Conservation (phyloP, 1,140 invertebrate genomes). For the Chironomus striatipennis region DNA sequence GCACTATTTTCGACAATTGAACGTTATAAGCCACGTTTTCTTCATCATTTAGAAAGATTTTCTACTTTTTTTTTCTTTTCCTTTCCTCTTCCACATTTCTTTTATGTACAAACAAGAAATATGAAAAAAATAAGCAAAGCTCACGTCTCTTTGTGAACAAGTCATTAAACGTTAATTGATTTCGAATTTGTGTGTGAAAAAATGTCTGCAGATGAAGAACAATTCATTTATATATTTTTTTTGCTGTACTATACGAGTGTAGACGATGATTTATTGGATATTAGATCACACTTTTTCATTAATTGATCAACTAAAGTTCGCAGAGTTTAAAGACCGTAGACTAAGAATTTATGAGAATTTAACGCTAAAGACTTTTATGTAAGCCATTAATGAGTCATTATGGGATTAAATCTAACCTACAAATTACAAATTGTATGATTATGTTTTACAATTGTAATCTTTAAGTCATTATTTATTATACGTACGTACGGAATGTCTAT, state of each 20-base stretch:
- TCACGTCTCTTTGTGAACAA: constrained; percentile 8
- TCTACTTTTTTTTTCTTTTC: neutral
- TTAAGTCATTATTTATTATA: constrained; percentile 9
- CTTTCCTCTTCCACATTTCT: neutral
- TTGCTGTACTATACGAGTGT: neutral
- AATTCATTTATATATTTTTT: too few relatives aligned
- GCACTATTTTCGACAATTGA: neutral
- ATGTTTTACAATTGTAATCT: constrained; percentile 14
- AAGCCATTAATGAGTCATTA: constrained; percentile 8
- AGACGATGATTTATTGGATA: neutral
- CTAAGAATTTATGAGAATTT: too few relatives aligned
- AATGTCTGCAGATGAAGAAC: neutral
- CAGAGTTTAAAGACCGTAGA: neutral
- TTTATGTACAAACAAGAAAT: too few relatives aligned
- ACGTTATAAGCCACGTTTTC: neutral
- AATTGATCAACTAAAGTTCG: neutral
- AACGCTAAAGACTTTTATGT: neutral
- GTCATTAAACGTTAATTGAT: constrained; percentile 23
- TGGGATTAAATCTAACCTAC: constrained; percentile 6
- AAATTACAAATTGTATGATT: neutral
- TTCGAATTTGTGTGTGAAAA: constrained; percentile 8
- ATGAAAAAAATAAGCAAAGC: neutral
- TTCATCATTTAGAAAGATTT: neutral
- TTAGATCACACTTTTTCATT: neutral
- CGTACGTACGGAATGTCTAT: neutral